Evolutionary conservation across 2,888 invertebrate species (phyloP).

Genomic region (Diarsia dahlii): DNA sequence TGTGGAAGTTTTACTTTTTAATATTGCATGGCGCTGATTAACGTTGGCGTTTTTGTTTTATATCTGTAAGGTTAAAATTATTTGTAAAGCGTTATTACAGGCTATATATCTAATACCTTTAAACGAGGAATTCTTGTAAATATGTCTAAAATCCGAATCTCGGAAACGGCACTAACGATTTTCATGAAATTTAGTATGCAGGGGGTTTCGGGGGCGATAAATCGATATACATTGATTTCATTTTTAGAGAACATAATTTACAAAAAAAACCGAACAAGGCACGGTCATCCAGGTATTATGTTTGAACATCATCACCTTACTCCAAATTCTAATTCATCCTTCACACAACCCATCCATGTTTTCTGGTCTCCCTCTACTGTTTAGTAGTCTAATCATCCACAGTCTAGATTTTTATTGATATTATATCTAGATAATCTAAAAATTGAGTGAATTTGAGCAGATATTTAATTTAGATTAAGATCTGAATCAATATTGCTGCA

Average conservation of each 20-base stretch:
- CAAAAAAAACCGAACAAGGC: too few relatives aligned
- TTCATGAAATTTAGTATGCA: too few relatives aligned
- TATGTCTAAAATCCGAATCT: too few relatives aligned
- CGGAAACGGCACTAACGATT: too few relatives aligned
- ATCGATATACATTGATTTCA: too few relatives aligned
- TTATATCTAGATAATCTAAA: background rate
- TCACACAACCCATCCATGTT: background rate
- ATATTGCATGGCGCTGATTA: background rate
- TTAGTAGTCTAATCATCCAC: background rate
- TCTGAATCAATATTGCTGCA: background rate
- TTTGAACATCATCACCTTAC: background rate
- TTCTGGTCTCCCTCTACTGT: background rate
- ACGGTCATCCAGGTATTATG: background rate
- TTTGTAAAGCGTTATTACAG: background rate
- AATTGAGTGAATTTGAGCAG: background rate
- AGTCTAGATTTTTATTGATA: background rate
- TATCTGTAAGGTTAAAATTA: background rate
- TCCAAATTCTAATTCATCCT: background rate
- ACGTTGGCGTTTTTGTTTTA: background rate
- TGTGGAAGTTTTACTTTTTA: slow-evolving; percentile 4
- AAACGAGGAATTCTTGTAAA: too few relatives aligned
- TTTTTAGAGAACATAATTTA: too few relatives aligned
- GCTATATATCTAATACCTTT: too few relatives aligned
- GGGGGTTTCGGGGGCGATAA: too few relatives aligned
- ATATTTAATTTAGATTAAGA: background rate